Base-by-base conservation (phyloP, 2,797 vertebrate species). In the Manis crassicaudata region DNA sequence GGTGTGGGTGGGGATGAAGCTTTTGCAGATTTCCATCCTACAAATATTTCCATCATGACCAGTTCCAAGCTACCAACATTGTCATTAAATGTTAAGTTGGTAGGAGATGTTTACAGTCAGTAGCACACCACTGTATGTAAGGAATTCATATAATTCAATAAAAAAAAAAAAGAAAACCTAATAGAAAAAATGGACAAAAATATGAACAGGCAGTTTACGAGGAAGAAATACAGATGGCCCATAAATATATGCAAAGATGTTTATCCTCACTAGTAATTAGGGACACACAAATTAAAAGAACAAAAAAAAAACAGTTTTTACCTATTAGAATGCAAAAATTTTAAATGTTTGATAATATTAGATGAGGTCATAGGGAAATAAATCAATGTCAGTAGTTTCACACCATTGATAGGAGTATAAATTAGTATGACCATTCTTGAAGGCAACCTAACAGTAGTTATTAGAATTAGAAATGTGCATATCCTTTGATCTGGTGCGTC, bases 91-190 rank as follows among this genome's bases (percentile, higher is more conserved):
- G 52, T 76, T 76, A 73, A 73, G 13, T 63, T 73, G 63, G 79
- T 60, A 65, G 79, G 62, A 65, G 23, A 88, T 83, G 40, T 93
- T 96, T 91, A 83, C 11, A 88, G 1, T 87, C 6, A 88, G 62
- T 25, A 63, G 8, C 17, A 23, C 37, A 52, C 58, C 27, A 27
- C 27, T 70, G n/a, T 73, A 46, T 75, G n/a, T 70, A 50, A 93
- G 29, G 52, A 54, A 67, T 27, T 90, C 29, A 43, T 52, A 29
- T 70, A 72, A 75, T 94, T 80, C 20, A 84, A 16, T 84, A 72
- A 67, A 18, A 72, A 72, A 90, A 77, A n/a, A 72, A 90, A 77
- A n/a, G 35, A 80, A 92, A 83, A 82, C 21, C 67, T 93, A 70
- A 50, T 63, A 65, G 23, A 70, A 83, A 90, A 90, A 87, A 75